Base-by-base conservation (phyloP, 2,113 vertebrate genomes). In the Pionites leucogaster region DNA sequence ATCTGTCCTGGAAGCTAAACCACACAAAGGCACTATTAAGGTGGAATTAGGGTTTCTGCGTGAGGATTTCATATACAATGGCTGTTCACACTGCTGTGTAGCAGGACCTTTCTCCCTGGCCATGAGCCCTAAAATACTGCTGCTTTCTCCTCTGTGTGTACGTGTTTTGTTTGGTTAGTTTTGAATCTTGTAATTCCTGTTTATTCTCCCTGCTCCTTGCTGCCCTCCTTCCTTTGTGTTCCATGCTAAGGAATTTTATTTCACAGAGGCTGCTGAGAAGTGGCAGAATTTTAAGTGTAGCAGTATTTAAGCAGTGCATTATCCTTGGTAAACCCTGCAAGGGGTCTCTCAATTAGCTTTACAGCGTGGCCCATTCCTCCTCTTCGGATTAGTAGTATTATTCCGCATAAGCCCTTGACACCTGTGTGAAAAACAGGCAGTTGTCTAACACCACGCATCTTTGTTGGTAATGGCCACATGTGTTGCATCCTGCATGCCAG, bases 141-240 rank as follows among this genome's bases (percentile, higher is more conserved):
- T 62, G 20, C 62, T 64, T 80, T 57, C 29, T 70, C 11, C 23
- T 55, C 44, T 57, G 52, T 10, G 5, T 29, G 13, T 41, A 11
- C 0, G 0, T 65, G 44, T 53, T 55, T 67, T 52, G 10, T 11
- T 24, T 67, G 44, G 14, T 44, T 86, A 20, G n/a, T 6, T 92
- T 67, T 77, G 46, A n/a, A 8, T 37, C 53, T 44, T 64, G 4
- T 24, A 33, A 70, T 52, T 70, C n/a, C 47, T 60, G 13, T 41
- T 59, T 82, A 23, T 77, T 63, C 27, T 59, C 13, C 24, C 29
- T 63, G 13, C 23, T 33, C 24, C 17, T 49, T 33, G 10, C 57
- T 84, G 33, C 35, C 24, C 50, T 83, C 31, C 29, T 57, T 44
- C 37, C 28, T 78, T 18, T n/a, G 27, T 24, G 33, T 52, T 77